Conservation (phyloP, 2,797 vertebrate genomes). For the Naso thynnoides region DNA sequence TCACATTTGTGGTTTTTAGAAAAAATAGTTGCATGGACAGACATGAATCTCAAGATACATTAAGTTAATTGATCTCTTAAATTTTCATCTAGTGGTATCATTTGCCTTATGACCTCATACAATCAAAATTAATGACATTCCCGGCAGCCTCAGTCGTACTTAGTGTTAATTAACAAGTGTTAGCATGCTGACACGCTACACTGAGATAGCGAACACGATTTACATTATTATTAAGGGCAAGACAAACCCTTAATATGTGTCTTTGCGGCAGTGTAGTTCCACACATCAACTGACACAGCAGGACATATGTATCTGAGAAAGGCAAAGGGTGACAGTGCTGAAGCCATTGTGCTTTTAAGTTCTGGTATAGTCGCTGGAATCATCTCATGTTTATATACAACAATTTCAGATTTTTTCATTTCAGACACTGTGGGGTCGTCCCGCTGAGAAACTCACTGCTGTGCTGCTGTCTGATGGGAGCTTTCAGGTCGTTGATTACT, state of each 20-base stretch:
- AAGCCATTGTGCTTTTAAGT: not conserved
- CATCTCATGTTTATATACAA: not conserved
- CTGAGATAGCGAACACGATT: too few relatives aligned
- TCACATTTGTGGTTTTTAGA: too few relatives aligned
- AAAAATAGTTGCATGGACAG: too few relatives aligned
- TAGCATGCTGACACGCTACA: too few relatives aligned
- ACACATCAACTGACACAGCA: not conserved
- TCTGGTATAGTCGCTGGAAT: not conserved
- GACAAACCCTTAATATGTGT: not conserved
- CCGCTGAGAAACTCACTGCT: constrained; percentile 37
- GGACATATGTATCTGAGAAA: not conserved
- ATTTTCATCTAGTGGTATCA: too few relatives aligned
- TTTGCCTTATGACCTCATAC: too few relatives aligned
- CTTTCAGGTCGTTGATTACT: constrained; percentile 53
- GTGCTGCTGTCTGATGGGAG: constrained; percentile 48
- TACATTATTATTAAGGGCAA: not conserved
- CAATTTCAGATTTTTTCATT: constrained; percentile 20
- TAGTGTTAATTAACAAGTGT: too few relatives aligned
- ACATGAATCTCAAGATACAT: too few relatives aligned
- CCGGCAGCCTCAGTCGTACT: too few relatives aligned
- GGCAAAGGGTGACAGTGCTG: not conserved
- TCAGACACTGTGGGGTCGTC: constrained; percentile 24
- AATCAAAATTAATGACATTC: too few relatives aligned
- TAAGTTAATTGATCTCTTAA: too few relatives aligned
- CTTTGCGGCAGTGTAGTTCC: not conserved